These are phyloP conservation scores for Melolontha melolontha DNA, from an alignment of 2,888 invertebrate species.

Conservation along the genomic window DNA sequence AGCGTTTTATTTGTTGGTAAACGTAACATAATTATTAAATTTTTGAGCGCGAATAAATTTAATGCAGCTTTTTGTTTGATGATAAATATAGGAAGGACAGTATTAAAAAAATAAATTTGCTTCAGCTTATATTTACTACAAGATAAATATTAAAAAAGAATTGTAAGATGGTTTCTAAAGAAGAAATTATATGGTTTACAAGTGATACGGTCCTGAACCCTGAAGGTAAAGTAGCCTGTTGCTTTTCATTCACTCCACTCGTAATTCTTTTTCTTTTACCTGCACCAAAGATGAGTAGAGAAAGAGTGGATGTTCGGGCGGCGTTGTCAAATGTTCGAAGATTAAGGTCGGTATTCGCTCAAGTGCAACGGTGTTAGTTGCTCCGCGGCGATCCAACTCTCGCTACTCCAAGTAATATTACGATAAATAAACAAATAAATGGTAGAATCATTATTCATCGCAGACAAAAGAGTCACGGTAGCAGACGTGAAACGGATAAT, in stretches of 20 bases:
- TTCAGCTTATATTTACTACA: too few relatives aligned
- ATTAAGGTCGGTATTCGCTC: conserved; percentile 11
- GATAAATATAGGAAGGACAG: too few relatives aligned
- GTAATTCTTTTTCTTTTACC: conserved; percentile 23
- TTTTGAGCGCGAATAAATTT: too few relatives aligned
- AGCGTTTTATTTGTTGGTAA: too few relatives aligned
- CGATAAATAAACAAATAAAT: conserved; percentile 41
- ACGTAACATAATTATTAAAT: too few relatives aligned
- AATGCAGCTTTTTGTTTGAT: too few relatives aligned
- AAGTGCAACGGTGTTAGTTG: conserved; percentile 2
- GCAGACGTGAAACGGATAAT: conserved; percentile 36
- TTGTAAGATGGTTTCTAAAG: too few relatives aligned
- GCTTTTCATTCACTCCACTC: conserved; percentile 20
- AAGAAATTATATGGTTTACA: too few relatives aligned
- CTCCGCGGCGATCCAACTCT: background rate
- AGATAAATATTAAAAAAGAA: too few relatives aligned
- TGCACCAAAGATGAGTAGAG: conserved; percentile 11
- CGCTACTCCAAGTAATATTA: conserved; percentile 17
- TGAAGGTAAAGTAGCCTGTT: conserved; percentile 20
- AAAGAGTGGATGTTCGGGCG: conserved; percentile 21
- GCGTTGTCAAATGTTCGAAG: conserved; percentile 15
- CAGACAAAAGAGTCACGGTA: conserved; percentile 40
- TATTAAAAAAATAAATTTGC: too few relatives aligned
- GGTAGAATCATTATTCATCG: conserved; percentile 40
- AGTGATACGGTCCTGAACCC: background rate